Conservation (phyloP, 2,113 vertebrate genomes). For the Hyaena hyaena region DNA sequence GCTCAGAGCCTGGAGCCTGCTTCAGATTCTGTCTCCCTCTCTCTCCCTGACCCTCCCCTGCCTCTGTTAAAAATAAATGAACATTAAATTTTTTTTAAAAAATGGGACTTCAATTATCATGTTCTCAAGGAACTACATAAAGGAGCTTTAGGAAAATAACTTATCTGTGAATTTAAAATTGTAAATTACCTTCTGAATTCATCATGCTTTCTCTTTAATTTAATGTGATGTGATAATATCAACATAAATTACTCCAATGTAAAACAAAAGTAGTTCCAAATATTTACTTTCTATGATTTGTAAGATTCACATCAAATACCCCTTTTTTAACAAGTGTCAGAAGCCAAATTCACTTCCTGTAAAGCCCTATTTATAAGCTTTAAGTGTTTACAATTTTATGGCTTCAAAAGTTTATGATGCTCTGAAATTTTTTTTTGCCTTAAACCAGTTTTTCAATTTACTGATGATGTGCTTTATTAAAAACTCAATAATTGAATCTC, state of each 20-base stretch:
- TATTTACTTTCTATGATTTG: constrained; percentile 49
- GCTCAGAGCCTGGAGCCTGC: too few relatives aligned
- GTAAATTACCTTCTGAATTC: background rate
- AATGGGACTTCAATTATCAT: background rate
- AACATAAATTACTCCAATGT: constrained; percentile 47
- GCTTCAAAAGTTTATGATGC: constrained; percentile 47
- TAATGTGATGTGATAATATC: constrained; percentile 31
- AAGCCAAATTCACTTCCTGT: constrained; percentile 12
- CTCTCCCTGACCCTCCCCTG: too few relatives aligned
- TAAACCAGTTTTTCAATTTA: constrained; percentile 69
- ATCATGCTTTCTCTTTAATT: constrained; percentile 29
- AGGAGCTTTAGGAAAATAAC: background rate
- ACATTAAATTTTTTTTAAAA: too few relatives aligned
- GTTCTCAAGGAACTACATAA: background rate
- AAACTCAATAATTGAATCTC: constrained; percentile 74
- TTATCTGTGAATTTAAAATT: constrained; percentile 1
- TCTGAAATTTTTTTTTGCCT: constrained; percentile 52
- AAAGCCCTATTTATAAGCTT: constrained; percentile 50
- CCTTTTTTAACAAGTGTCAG: background rate
- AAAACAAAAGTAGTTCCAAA: constrained; percentile 45
- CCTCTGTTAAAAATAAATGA: too few relatives aligned
- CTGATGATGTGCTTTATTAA: constrained; percentile 74
- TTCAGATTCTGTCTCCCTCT: too few relatives aligned
- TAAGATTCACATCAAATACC: background rate
- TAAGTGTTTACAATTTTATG: constrained; percentile 55